Evolutionary conservation across 1,140 invertebrate genomes (phyloP), one percentile per base, ranked within the genome.

Genomic region (Lethocerus indicus): DNA sequence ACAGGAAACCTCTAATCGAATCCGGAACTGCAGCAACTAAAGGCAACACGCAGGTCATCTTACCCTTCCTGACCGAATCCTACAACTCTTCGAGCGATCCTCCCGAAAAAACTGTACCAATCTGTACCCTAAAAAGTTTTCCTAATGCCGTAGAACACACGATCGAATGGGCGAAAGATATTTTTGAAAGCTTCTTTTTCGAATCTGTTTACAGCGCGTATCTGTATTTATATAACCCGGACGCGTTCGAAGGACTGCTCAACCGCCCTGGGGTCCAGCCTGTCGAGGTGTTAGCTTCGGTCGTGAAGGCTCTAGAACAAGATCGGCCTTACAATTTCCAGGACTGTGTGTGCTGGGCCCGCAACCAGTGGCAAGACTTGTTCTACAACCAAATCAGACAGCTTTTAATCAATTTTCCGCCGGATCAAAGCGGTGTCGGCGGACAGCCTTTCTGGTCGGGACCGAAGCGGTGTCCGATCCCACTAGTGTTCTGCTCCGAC

Each of bases 61-160:
- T 96, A 43, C 93, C 93, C 26, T 82, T 81, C 65, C 63, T 95
- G 35, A 96, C 92, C 1, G 93, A 97, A 67, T 93, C 89, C 0
- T 98, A 98, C 68, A 92, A 89, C 60, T 96, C 93, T 1, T 95
- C 91, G 2, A 91, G 97, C 67, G 94, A 98, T 71, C 95, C 94
- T 0, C 93, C 94, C 7, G 95, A 98, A 65, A 97, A 96, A 66
- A 91, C 86, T 58, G 98, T 98, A 63, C 95, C 95, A 0, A 95
- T 98, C 56, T 98, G 95, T 65, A 99, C 95, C 0, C 68, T 99
- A 45, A 98, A 97, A 65, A 98, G 98, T 67, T 98, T 98, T 70
- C 95, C 95, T 1, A 97, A 98, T 68, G 89, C 92, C 13, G 98
- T 99, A 61, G 93, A 98, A 67, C 95, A 99, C 63, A 98, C 94